These are phyloP conservation scores for Chascanopsetta lugubris DNA, from an alignment of 2,113 vertebrate genomes.

Conservation along the genomic window DNA sequence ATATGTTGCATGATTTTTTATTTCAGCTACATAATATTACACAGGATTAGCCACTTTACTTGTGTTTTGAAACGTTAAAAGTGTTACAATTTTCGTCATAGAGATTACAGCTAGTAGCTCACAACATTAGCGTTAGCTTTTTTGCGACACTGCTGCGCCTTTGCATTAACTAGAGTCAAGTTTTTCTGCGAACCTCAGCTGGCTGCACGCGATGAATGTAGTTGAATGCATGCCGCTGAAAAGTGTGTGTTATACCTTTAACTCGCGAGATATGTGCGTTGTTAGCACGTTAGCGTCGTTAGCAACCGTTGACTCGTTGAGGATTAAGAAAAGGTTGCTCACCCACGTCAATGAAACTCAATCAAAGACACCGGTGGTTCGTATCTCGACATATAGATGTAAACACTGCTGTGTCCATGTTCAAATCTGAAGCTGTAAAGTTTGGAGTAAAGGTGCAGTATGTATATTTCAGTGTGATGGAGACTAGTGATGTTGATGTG, in stretches of 20 bases:
- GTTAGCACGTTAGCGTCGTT: neutral
- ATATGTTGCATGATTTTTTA: neutral
- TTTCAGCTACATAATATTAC: fast-evolving
- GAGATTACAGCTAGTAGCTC: constrained; percentile 13
- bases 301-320: neutral
- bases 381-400: no score
- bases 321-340: neutral
- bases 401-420: no score
- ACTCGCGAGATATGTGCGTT: neutral
- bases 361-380: neutral
- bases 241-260: fast-evolving
- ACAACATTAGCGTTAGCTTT: constrained; percentile 12
- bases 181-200: neutral
- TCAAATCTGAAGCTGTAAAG: no score
- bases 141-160: constrained; percentile 31
- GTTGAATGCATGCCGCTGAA: neutral
- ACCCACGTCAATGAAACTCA: neutral
- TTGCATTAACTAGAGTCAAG: no score
- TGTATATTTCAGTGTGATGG: no score
- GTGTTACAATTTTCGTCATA: neutral
- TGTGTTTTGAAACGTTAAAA: neutral
- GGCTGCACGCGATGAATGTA: neutral
- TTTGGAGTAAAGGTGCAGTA: no score
- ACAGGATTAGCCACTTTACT: fast-evolving
- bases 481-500: no score